Base-by-base conservation (phyloP, 2,113 vertebrate species). In the Melanostigma gelatinosum region DNA sequence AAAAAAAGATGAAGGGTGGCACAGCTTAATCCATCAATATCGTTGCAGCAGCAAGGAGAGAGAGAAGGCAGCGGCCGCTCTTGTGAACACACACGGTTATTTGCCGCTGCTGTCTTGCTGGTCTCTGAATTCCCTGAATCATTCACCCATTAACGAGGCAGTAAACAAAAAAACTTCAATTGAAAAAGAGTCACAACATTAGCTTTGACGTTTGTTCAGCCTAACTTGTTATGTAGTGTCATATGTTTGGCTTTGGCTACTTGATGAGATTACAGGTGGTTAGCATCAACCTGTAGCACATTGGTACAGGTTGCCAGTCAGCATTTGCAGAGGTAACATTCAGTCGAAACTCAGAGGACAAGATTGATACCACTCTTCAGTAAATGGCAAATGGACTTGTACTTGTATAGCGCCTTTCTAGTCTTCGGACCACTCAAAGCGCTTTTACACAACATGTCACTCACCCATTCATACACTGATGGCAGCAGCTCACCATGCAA, bases 1-100 rank as follows among this genome's bases (percentile, higher is more conserved):
- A 36, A 85, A 78, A 80, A 54, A 38, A n/a, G 74, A 54, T 38
- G 13, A 54, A 52, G 52, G 68, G 42, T 62, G 55, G 75, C 36
- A 36, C 32, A 72, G 38, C 65, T 72, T 72, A 38, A 70, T 52
- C 54, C 60, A 68, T 62, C 66, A 54, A 64, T 72, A 79, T 73
- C 10, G 20, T n/a, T 22, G 42, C 48, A 63, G 40, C 2, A 20
- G 44, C 64, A 36, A 32, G 12, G n/a, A 61, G 13, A 34, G 57
- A 18, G 34, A 40, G 32, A 20, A 40, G 15, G 52, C 8, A 6
- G 10, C 38, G n/a, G 27, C 6, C 1, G 5, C 11, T 24, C 54
- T 69, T 50, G 24, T 58, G 32, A 68, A 67, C 3, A 11, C 27
- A 42, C 15, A 46, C 1, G 6, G 24, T 27, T 55, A 44, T 70